Evolutionary conservation across 64 coral and sea anemone species (phyloP).

Genomic region (Trachythela sp.): DNA sequence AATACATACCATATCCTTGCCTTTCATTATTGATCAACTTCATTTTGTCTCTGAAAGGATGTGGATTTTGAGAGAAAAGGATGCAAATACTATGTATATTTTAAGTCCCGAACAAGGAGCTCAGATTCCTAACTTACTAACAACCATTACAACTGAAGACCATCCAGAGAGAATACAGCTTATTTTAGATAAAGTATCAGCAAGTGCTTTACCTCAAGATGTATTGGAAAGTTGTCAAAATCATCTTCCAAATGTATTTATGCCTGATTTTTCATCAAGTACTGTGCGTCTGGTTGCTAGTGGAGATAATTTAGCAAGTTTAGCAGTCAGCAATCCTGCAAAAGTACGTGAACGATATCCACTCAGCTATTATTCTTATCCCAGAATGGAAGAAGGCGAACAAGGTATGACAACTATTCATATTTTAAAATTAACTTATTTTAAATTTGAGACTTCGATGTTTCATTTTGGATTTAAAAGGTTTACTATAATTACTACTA

Average conservation of each 20-base stretch:
- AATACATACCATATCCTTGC: slow-evolving; percentile 70
- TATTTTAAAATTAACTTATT: no score
- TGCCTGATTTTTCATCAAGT: not conserved
- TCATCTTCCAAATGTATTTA: not conserved
- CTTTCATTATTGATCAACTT: slow-evolving; percentile 91
- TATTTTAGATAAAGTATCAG: not conserved
- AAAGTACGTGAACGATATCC: slow-evolving; percentile 63
- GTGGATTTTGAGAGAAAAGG: slow-evolving; percentile 90
- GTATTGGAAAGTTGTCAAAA: not conserved
- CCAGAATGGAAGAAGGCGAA: slow-evolving; percentile 15
- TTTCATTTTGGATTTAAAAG: not conserved
- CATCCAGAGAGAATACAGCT: not conserved
- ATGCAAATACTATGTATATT: slow-evolving; percentile 72
- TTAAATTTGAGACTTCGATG: not conserved
- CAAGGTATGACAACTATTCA: not conserved
- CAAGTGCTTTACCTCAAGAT: not conserved
- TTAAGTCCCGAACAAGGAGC: slow-evolving; percentile 76
- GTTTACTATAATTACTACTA: no score
- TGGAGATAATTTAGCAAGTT: slow-evolving; percentile 57
- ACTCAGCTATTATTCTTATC: slow-evolving; percentile 74
- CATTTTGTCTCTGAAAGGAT: slow-evolving; percentile 81
- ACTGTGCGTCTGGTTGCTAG: slow-evolving; percentile 68
- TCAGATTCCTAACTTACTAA: slow-evolving; percentile 42
- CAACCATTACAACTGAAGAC: not conserved
- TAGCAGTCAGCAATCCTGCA: slow-evolving; percentile 65